Evolutionary conservation across 2,888 invertebrate genomes (phyloP).

Genomic region (Augochlorella aurata): DNA sequence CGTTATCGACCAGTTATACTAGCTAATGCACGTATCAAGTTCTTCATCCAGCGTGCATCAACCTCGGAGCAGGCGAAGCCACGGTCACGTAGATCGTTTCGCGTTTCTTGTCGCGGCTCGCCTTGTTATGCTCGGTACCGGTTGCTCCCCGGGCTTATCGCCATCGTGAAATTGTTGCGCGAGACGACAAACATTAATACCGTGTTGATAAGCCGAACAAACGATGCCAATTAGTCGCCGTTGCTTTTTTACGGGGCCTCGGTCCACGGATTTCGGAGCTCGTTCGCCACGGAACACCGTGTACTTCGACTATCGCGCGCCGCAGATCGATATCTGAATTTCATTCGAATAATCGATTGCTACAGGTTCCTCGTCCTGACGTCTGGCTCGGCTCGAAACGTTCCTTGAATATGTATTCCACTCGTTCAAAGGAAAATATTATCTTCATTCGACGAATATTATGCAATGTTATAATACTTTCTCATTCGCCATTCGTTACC

Average conservation of each 20-base stretch:
- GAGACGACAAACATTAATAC: conserved; percentile 52
- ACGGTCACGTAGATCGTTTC: conserved; percentile 57
- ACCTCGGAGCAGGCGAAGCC: conserved; percentile 34
- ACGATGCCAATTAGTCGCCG: conserved; percentile 43
- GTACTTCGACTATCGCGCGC: neutral
- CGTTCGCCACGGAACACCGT: neutral
- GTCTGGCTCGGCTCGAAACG: neutral
- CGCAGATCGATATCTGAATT: neutral
- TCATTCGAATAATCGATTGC: conserved; percentile 10
- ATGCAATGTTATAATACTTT: conserved; percentile 3
- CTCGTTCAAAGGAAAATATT: conserved; percentile 8
- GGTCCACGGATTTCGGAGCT: conserved; percentile 38
- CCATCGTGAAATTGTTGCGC: conserved; percentile 41
- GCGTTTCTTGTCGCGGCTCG: conserved; percentile 57
- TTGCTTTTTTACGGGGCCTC: conserved; percentile 1
- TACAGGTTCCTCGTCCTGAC: neutral
- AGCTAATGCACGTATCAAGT: conserved; percentile 69
- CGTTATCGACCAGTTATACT: conserved; percentile 64
- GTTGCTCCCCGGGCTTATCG: conserved; percentile 42
- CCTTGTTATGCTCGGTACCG: conserved; percentile 50
- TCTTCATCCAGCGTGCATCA: conserved; percentile 57
- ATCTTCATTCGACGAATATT: conserved; percentile 7
- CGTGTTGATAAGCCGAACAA: conserved; percentile 49
- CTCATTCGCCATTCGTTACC: conserved; percentile 2
- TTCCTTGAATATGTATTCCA: conserved; percentile 12